A percentile compares a stretch with the other conserved stretches of the same genome.
Conservation (phyloP, 37 sponge, comb jelly and placozoan species). For the Hexactinellida sp. region DNA sequence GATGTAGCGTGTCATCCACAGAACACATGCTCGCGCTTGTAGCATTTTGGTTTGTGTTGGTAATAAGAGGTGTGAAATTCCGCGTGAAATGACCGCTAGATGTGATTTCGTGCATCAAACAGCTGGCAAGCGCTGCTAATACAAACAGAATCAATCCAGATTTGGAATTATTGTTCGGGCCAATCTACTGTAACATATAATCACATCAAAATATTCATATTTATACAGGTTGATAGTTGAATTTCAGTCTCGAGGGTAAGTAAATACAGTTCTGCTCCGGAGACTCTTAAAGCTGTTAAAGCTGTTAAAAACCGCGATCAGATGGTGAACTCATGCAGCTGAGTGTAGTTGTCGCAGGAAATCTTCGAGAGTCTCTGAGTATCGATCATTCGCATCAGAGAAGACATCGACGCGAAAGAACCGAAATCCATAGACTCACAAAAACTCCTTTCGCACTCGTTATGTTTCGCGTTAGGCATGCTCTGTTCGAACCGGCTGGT, state of each 20-base stretch:
- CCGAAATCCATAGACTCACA: neutral
- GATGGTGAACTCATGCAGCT: neutral
- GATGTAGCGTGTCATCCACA: neutral
- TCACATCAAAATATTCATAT: neutral
- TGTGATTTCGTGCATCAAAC: too few relatives aligned
- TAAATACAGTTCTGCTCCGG: neutral
- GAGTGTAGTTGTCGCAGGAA: neutral
- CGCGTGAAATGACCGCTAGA: neutral
- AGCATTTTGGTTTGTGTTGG: neutral
- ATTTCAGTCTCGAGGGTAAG: neutral
- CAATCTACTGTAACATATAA: too few relatives aligned
- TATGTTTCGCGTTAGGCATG: neutral
- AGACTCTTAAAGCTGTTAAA: neutral
- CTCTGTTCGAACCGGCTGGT: neutral
- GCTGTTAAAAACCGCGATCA: slow-evolving; percentile 12
- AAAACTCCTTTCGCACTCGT: neutral
- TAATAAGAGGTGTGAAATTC: neutral
- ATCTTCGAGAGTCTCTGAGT: neutral
- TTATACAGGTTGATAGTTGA: neutral
- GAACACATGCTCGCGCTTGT: neutral
- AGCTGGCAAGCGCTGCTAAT: too few relatives aligned
- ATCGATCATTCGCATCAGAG: neutral
- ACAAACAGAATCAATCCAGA: too few relatives aligned
- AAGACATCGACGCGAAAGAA: neutral
- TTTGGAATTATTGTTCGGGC: too few relatives aligned